Conservation (phyloP, 2,113 vertebrate species). For the Gallinago undulata region DNA sequence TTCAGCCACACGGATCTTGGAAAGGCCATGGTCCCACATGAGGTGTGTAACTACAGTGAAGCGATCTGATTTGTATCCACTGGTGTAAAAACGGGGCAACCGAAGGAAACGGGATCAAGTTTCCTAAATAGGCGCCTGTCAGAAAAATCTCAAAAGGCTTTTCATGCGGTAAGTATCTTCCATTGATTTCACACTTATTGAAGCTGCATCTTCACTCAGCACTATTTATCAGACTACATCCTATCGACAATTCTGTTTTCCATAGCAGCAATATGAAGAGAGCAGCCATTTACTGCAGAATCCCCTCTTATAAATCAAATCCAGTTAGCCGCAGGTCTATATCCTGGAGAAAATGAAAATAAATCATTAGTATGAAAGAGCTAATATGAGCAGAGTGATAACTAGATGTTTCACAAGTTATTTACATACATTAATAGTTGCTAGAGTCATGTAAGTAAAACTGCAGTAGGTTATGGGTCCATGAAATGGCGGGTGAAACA, state of each 20-base stretch:
- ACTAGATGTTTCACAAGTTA: constrained; percentile 70
- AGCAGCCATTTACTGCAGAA: constrained; percentile 77
- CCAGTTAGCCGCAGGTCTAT: constrained; percentile 80
- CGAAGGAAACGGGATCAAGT: constrained; percentile 52
- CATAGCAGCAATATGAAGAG: constrained; percentile 73
- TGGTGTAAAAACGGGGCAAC: constrained; percentile 45
- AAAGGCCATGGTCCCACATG: constrained; percentile 83
- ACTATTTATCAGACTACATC: constrained; percentile 78
- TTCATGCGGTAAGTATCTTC: constrained; percentile 76
- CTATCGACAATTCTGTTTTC: constrained; percentile 82
- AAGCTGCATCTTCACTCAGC: constrained; percentile 78
- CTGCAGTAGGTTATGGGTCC: constrained; percentile 56
- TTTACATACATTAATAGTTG: constrained; percentile 63
- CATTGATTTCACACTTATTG: constrained; percentile 77
- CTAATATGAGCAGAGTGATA: constrained; percentile 71
- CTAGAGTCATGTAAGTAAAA: constrained; percentile 60
- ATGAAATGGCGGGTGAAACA: constrained; percentile 46
- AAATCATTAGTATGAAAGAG: constrained; percentile 80
- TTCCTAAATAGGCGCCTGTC: constrained; percentile 70
- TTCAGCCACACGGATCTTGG: constrained; percentile 74
- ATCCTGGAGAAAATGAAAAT: constrained; percentile 85
- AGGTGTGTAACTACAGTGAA: constrained; percentile 64
- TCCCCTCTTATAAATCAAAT: constrained; percentile 82
- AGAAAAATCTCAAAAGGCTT: constrained; percentile 73
- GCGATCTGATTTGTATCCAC: constrained; percentile 81